These are phyloP conservation scores for Salvelinus namaycush DNA, from an alignment of 2,113 vertebrate species.

Conservation along the genomic window DNA sequence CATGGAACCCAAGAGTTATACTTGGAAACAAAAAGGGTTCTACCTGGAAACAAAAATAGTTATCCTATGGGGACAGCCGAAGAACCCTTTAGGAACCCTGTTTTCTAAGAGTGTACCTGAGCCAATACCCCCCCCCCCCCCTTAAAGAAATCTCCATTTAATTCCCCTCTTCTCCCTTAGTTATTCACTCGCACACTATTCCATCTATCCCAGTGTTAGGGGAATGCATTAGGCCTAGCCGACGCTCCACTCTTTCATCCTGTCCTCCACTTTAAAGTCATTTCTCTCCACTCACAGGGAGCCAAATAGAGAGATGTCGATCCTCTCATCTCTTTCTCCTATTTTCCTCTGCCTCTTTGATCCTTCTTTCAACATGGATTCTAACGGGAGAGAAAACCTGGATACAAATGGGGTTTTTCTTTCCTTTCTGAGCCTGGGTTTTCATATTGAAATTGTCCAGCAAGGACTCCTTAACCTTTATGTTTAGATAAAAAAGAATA, in stretches of 20 bases:
- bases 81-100: too few relatives aligned
- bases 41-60: too few relatives aligned
- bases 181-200: too few relatives aligned
- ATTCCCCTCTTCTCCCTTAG: too few relatives aligned
- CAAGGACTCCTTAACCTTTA: constrained; percentile 66
- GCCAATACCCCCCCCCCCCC: too few relatives aligned
- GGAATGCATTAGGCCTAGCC: constrained; percentile 56
- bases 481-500: constrained; percentile 52
- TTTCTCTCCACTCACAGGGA: constrained; percentile 60
- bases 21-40: too few relatives aligned
- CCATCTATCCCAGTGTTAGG: constrained; percentile 10
- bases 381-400: constrained; percentile 51
- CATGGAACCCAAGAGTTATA: too few relatives aligned
- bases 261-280: constrained; percentile 65
- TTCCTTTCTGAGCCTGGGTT: constrained; percentile 50
- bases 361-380: constrained; percentile 58
- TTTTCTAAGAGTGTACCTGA: too few relatives aligned
- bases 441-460: constrained; percentile 68
- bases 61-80: too few relatives aligned
- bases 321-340: constrained; percentile 54
- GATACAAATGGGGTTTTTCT: constrained; percentile 52
- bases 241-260: constrained; percentile 60
- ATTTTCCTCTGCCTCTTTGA: constrained; percentile 71
- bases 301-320: constrained; percentile 69
- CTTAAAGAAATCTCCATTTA: too few relatives aligned